A percentile compares a stretch with the other conserved stretches of the same genome.
Evolutionary conservation across 2,113 vertebrate genomes (phyloP).

Genomic region (Podarcis muralis): DNA sequence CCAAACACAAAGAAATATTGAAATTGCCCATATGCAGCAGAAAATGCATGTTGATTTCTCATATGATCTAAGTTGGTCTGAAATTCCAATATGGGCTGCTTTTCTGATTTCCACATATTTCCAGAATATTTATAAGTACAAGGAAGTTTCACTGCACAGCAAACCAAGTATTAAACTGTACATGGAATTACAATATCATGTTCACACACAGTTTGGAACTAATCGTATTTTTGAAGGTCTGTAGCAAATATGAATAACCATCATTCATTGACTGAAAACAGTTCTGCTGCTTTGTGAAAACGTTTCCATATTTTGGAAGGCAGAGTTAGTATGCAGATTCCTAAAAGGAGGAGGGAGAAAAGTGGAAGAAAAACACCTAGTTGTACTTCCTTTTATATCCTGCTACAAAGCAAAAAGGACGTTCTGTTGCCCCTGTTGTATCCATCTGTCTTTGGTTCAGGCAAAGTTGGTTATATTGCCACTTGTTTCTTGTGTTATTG

Average conservation of each 20-base stretch:
- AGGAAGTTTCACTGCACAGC: constrained; percentile 7
- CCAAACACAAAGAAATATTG: constrained; percentile 37
- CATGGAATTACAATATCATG: constrained; percentile 17
- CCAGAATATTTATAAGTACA: neutral
- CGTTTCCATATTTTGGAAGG: neutral
- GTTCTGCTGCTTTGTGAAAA: neutral
- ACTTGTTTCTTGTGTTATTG: constrained; percentile 66
- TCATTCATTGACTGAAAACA: constrained; percentile 30
- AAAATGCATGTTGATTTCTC: constrained; percentile 23
- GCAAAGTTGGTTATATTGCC: constrained; percentile 55
- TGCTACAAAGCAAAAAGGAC: constrained; percentile 36
- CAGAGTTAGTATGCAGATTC: constrained; percentile 36
- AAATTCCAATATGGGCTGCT: neutral
- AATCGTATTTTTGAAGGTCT: constrained; percentile 34
- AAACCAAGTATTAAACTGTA: constrained; percentile 19
- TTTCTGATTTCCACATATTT: neutral
- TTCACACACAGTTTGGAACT: neutral
- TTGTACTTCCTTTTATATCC: constrained; percentile 43
- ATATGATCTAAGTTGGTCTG: neutral
- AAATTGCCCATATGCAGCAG: neutral
- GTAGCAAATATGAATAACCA: constrained; percentile 20
- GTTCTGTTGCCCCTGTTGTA: constrained; percentile 38
- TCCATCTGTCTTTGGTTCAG: constrained; percentile 58
- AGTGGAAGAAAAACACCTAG: constrained; percentile 29
- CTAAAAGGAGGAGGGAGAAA: constrained; percentile 42